phyloP scores from a whole-genome alignment of 2,113 vertebrate genomes.

The Myotis lucifugus region DNA sequence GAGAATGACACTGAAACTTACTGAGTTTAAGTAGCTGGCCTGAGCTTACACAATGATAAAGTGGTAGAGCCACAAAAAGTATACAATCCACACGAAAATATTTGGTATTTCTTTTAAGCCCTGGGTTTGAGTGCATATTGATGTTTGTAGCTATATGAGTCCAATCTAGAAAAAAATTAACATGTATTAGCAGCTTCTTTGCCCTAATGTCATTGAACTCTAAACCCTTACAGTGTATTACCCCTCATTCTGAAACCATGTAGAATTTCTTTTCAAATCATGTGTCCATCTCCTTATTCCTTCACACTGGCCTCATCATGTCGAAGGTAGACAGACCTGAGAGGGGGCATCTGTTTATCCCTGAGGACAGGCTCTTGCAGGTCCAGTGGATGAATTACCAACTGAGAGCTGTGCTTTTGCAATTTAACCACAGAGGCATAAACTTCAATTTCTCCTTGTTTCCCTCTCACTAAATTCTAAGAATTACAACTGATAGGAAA shows the following conservation, averaged over 20 bases:
- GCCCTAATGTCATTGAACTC: not conserved
- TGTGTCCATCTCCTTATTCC: not conserved
- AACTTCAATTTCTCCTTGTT: conserved; percentile 41
- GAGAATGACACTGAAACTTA: not conserved
- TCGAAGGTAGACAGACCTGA: not conserved
- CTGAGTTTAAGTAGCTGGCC: not conserved
- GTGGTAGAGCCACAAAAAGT: not conserved
- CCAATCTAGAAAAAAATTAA: not conserved
- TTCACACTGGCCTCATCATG: not conserved
- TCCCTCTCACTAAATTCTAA: conserved; percentile 33
- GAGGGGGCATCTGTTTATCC: not conserved
- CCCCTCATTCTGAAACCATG: not conserved
- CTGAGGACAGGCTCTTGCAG: not conserved
- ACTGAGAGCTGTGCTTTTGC: not conserved
- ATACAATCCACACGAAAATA: not conserved
- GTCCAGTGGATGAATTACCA: not conserved
- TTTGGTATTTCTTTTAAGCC: conserved; percentile 25
- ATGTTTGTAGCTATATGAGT: not conserved
- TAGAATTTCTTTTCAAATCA: not conserved
- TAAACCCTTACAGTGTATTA: not conserved
- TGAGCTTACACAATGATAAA: not conserved
- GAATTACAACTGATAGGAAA: conserved; percentile 51
- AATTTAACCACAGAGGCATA: conserved; percentile 29
- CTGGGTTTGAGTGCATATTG: not conserved
- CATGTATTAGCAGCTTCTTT: not conserved